Conservation (phyloP, 2,888 invertebrate species). For the Watsonalla binaria region DNA sequence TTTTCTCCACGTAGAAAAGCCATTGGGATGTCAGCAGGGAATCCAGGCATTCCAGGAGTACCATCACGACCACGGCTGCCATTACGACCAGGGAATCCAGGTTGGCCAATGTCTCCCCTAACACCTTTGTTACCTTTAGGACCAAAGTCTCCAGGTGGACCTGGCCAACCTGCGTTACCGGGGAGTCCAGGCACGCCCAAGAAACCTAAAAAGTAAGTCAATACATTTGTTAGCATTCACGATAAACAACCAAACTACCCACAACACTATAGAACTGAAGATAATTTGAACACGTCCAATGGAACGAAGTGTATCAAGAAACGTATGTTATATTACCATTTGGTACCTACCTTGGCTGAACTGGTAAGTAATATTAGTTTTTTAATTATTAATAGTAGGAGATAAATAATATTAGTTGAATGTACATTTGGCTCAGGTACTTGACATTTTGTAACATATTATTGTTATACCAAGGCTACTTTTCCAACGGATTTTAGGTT, state of each 20-base stretch:
- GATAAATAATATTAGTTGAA: no score
- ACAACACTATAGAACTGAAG: background rate
- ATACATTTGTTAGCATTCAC: no score
- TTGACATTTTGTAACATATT: no score
- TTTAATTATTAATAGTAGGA: no score
- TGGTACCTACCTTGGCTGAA: no score
- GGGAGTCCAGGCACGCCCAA: conserved; percentile 59
- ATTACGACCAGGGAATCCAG: conserved; percentile 67
- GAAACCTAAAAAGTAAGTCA: conserved; percentile 44
- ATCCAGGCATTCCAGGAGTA: conserved; percentile 72
- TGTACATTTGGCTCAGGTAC: no score
- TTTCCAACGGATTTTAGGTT: no score
- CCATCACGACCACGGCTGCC: conserved; percentile 76
- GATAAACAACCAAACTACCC: background rate
- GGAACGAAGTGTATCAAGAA: no score
- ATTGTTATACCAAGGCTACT: no score
- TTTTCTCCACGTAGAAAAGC: conserved; percentile 61
- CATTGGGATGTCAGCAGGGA: conserved; percentile 48
- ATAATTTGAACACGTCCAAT: no score
- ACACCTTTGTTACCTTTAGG: conserved; percentile 48
- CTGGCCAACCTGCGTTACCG: conserved; percentile 63
- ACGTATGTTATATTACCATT: no score
- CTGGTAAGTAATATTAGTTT: no score
- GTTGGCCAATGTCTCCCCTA: conserved; percentile 63
- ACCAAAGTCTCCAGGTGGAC: conserved; percentile 45